These are phyloP conservation scores for Ophion ellenae DNA, from an alignment of 2,888 invertebrate species.

Conservation along the genomic window DNA sequence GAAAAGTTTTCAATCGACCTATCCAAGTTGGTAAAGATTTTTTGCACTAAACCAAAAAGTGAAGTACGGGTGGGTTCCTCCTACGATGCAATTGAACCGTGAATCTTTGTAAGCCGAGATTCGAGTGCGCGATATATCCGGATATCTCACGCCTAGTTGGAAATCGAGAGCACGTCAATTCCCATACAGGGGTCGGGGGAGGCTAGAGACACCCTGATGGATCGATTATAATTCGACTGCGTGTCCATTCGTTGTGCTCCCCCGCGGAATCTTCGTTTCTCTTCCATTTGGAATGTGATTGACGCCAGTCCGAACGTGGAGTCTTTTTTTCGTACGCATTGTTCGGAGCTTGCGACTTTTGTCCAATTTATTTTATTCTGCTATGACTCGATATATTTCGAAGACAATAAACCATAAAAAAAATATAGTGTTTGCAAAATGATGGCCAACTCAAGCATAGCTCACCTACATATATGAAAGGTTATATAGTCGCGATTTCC, in stretches of 20 bases:
- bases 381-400: too few species aligned
- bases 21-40: background rate
- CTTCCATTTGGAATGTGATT: conserved; percentile 9
- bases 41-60: background rate
- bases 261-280: conserved; percentile 18
- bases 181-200: background rate
- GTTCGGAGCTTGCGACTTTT: background rate
- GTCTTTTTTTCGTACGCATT: background rate
- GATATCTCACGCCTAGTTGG: conserved; percentile 41
- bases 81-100: background rate
- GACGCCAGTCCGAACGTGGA: conserved; percentile 19
- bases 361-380: background rate
- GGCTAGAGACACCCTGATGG: background rate
- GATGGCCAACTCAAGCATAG: too few species aligned
- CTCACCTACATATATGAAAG: too few species aligned
- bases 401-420: too few species aligned
- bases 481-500: too few species aligned
- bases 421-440: too few species aligned
- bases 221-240: conserved; percentile 38
- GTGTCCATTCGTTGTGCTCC: conserved; percentile 24
- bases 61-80: background rate
- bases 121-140: conserved; percentile 10
- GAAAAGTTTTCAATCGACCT: background rate
- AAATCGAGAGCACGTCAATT: conserved; percentile 33
- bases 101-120: conserved; percentile 24